phyloP scores from a whole-genome alignment of 2,113 vertebrate species.

The Pterocles orientalis region DNA sequence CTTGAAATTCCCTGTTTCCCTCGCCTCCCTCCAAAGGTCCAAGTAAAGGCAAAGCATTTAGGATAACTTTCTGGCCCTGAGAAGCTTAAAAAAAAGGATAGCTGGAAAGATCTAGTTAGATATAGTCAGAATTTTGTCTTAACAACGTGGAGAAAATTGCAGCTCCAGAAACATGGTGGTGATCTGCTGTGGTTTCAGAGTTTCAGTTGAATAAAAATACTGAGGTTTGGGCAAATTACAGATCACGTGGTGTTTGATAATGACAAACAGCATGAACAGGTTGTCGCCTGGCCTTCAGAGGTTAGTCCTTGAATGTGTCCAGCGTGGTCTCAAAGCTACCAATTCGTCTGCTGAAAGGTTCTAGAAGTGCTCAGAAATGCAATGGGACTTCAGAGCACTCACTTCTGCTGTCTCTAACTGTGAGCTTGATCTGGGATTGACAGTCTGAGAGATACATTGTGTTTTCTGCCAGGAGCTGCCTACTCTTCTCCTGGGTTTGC shows the following conservation, averaged over 20 bases:
- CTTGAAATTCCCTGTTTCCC: background rate
- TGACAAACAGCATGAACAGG: background rate
- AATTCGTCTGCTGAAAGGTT: background rate
- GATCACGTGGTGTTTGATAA: background rate
- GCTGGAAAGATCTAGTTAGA: background rate
- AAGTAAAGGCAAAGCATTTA: background rate
- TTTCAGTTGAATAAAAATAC: background rate
- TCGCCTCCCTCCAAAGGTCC: background rate
- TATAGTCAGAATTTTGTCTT: background rate
- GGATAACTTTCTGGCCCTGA: background rate
- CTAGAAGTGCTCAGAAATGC: background rate
- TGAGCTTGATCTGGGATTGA: accelerated
- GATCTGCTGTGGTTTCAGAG: background rate
- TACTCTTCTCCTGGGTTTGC: background rate
- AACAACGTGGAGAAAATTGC: background rate
- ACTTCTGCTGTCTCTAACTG: accelerated
- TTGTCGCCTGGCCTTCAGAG: background rate
- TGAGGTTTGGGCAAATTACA: accelerated
- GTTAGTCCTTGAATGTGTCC: background rate
- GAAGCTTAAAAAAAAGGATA: background rate
- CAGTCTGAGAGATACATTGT: background rate
- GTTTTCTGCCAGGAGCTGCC: background rate
- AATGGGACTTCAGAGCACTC: background rate
- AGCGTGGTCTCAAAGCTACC: background rate
- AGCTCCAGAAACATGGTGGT: background rate